Evolutionary conservation across 1,140 invertebrate species (phyloP).

Genomic region (Ctenoplectra terminalis): DNA sequence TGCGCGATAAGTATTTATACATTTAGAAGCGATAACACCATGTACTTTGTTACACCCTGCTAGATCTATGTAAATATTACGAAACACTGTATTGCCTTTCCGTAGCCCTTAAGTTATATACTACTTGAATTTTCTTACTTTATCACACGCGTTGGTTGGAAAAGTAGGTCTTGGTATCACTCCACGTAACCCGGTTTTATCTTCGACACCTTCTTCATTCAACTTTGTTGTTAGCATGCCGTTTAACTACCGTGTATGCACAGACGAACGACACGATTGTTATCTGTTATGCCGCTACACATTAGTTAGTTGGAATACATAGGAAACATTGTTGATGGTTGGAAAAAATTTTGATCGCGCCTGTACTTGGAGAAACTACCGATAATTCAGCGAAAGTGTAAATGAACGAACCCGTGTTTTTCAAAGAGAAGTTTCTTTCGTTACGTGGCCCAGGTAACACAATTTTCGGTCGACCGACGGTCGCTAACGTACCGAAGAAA

Average conservation of each 20-base stretch:
- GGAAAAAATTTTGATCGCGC: neutral
- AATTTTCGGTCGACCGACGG: constrained; percentile 1
- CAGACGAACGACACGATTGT: neutral
- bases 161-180: constrained; percentile 48
- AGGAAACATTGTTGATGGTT: too few species aligned
- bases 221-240: constrained; percentile 10
- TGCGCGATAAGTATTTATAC: constrained; percentile 8
- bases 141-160: neutral
- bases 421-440: neutral
- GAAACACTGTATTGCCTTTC: constrained; percentile 7
- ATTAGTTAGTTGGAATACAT: neutral
- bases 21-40: constrained; percentile 50
- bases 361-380: neutral
- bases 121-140: constrained; percentile 4
- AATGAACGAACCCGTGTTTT: neutral
- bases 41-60: constrained; percentile 47
- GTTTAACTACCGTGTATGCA: constrained; percentile 6
- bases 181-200: constrained; percentile 18
- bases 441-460: neutral
- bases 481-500: neutral
- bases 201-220: constrained; percentile 34
- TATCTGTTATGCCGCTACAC: neutral
- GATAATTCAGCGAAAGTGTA: constrained; percentile 1
- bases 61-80: constrained; percentile 46
- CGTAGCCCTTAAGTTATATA: neutral